These are phyloP conservation scores for Teinopalpus imperialis DNA, from an alignment of 2,888 invertebrate species.

Conservation along the genomic window DNA sequence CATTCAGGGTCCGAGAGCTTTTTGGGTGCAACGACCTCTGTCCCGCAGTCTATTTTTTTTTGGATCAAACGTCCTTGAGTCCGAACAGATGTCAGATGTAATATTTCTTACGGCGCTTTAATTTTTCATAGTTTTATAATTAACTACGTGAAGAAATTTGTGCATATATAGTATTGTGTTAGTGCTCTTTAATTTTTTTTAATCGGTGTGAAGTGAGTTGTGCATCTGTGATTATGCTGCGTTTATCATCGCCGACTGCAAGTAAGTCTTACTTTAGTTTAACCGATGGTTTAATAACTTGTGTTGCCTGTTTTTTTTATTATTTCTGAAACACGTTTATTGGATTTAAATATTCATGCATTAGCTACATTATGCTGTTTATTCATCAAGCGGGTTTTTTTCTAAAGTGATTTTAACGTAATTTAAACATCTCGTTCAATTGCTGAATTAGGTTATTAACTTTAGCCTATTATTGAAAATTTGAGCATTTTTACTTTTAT, in stretches of 20 bases:
- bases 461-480: no score
- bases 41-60: slow-evolving; percentile 50
- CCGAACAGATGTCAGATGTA: slow-evolving; percentile 22
- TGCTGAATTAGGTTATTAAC: no score
- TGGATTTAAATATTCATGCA: slow-evolving; percentile 13
- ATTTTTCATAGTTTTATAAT: slow-evolving; percentile 17
- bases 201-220: slow-evolving; percentile 16
- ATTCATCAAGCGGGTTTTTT: not conserved
- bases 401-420: not conserved
- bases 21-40: slow-evolving; percentile 59
- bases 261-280: slow-evolving; percentile 22
- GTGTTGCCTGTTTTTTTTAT: slow-evolving; percentile 7
- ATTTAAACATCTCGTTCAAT: no score
- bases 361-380: slow-evolving; percentile 4
- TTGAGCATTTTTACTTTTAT: no score
- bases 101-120: slow-evolving; percentile 9
- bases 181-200: slow-evolving; percentile 17
- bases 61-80: slow-evolving; percentile 58
- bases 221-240: slow-evolving; percentile 20
- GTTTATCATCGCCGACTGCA: slow-evolving; percentile 6
- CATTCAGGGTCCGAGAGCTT: slow-evolving; percentile 62
- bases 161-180: slow-evolving; percentile 9
- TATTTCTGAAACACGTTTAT: slow-evolving; percentile 11
- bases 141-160: slow-evolving; percentile 14
- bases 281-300: slow-evolving; percentile 9